Base-by-base conservation (phyloP, 2,113 vertebrate species). In the Machaerirhynchus nigripectus region DNA sequence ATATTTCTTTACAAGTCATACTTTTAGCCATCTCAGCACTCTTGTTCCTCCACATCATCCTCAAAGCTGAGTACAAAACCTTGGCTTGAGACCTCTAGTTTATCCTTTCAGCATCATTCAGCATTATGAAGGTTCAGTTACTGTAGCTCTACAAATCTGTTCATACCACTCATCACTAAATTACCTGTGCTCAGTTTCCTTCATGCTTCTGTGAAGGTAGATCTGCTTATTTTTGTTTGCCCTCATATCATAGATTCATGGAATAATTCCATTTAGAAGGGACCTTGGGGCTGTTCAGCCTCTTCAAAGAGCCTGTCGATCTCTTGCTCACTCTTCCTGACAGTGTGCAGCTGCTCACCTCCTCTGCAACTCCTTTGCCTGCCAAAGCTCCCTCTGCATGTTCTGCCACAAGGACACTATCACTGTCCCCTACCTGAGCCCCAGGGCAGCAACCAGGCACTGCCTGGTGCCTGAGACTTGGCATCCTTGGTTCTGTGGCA, bases 21-120 rank as follows among this genome's bases (percentile, higher is more conserved):
- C 46, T 88, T 94, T 82, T 46, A 88, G 35, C 52, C 39, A 69
- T 40, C 50, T 95, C 64, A 84, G 30, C 53, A 57, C 44, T 84
- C 30, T 47, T 69, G 13, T 76, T 69, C 9, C 42, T 89, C 30
- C 30, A 35, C 28, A 77, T 70, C 59, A 69, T 68, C 13, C 44
- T 73, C 27, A 81, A 73, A 81, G 27, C 11, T 57, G 74, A 84
- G 42, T 71, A 75, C 37, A 91, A 88, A 88, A 85, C 37, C 55
- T 82, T 85, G 78, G 33, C 55, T 75, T 2, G 2, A 78, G 55
- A 85, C 15, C 8, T 71, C 39, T 49, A 88, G 22, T 26, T 79
- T 83, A 70, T 39, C 31, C 20, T 12, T 81, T 60, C 44, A 84
- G 81, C 71, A 26, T 46, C 52, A 52, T 33, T 57, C 47, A 57